A percentile compares a stretch with the other conserved stretches of the same genome.
phyloP scores from a whole-genome alignment of 1,140 invertebrate genomes.

The Pseudomyrmex sp. region DNA sequence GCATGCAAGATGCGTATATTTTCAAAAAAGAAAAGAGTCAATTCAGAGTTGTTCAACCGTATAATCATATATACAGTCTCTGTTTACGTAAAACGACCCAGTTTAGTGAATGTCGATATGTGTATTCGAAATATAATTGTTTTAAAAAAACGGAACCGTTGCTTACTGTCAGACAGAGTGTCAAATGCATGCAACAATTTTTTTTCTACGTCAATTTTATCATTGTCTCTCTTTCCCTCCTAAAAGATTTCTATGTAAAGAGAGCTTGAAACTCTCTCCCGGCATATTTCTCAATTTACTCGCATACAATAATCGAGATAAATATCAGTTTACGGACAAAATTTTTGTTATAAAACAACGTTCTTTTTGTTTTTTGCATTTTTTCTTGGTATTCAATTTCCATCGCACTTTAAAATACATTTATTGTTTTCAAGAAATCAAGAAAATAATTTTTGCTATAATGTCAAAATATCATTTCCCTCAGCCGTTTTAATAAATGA shows the following conservation, averaged over 20 bases:
- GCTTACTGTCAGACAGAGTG: background rate
- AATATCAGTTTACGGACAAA: too few species aligned
- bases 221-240: background rate
- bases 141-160: conserved; percentile 15
- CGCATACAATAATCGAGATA: too few species aligned
- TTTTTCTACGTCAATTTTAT: background rate
- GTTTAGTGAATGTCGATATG: conserved; percentile 37
- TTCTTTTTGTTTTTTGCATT: background rate
- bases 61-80: conserved; percentile 3
- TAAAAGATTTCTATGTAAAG: too few species aligned
- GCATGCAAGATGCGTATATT: background rate
- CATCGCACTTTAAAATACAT: background rate
- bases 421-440: background rate
- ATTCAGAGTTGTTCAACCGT: conserved; percentile 19
- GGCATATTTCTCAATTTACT: too few species aligned
- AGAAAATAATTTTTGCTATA: background rate
- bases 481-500: background rate
- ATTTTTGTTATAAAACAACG: background rate
- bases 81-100: conserved; percentile 36
- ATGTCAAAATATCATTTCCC: background rate
- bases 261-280: too few species aligned
- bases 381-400: too few species aligned
- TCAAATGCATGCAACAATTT: background rate
- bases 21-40: conserved; percentile 12
- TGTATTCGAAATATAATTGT: conserved; percentile 28